Base-by-base conservation (phyloP, 1,140 invertebrate species). In the Drosophila sucinea region DNA sequence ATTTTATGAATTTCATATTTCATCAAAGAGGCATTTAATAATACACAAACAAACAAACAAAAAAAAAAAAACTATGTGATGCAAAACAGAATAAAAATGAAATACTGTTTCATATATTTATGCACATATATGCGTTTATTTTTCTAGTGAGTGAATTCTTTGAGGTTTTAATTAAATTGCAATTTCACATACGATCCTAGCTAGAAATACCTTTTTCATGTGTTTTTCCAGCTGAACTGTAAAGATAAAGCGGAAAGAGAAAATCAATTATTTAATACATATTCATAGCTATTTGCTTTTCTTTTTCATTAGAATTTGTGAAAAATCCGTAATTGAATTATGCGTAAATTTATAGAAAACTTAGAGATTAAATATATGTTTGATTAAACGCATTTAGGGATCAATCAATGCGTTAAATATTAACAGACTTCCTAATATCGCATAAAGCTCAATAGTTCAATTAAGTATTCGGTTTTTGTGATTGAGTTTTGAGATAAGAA, bases 151-250 rank as follows among this genome's bases (percentile, higher is more conserved):
- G 71, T 70, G 63, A 78, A 84, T 84, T 84, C 73, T 70, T 80
- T 80, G 62, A 60, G 68, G 65, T 70, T 89, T 51, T 89, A 78
- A 87, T 87, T 87, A 84, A 83, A 87, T 81, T 89, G 44, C 66
- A 41, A 62, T 58, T 74, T 73, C 33, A 27, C 17, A 64, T 54
- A 27, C 7, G 71, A 75, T 75, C 57, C 73, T 64, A 54, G 55
- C 60, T 69, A 71, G 27, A 60, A 65, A 54, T 40, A 54, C 27
- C 58, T 47, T 64, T 25, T 33, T 5, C 55, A 27, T 69, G 17
- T 17, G 25, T 64, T 27, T 38, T 60, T 62, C 30, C 30, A 47
- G 38, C 17, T 40, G 68, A 40, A 23, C 84, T 80, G 73, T 66
- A 87, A 89, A 57, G 54, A 71, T 67, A 68, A 77, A 32, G 72